Conservation (phyloP, 35 echinoderm and acorn worm genomes). For the Apostichopus parvimensis region DNA sequence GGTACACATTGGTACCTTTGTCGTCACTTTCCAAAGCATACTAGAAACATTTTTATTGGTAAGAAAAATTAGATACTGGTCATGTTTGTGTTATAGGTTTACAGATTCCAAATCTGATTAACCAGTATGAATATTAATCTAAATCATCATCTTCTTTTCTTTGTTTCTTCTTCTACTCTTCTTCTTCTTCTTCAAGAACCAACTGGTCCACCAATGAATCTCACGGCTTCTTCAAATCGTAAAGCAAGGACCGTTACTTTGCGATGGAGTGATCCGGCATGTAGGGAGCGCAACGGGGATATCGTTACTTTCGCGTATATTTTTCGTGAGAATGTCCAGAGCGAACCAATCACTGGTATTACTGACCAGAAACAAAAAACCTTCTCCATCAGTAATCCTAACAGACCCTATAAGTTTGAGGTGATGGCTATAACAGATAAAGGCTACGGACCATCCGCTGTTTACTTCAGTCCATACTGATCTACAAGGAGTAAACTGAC, state of each 20-base stretch:
- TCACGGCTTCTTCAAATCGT: not conserved
- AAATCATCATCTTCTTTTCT: too few species aligned
- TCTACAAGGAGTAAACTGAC: too few species aligned
- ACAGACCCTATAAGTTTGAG: not conserved
- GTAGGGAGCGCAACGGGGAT: not conserved
- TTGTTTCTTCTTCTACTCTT: not conserved
- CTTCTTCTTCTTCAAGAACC: not conserved
- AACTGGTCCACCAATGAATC: not conserved
- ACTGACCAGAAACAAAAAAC: not conserved
- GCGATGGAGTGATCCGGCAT: not conserved
- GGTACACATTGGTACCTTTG: too few species aligned
- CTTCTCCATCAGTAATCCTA: not conserved
- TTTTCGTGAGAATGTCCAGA: not conserved
- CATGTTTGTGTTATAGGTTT: too few species aligned
- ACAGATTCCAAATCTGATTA: too few species aligned
- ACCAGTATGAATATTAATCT: too few species aligned
- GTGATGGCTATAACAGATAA: not conserved
- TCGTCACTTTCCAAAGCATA: too few species aligned
- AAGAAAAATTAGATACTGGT: too few species aligned
- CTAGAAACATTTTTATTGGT: too few species aligned
- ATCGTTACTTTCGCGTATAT: not conserved
- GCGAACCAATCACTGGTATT: not conserved
- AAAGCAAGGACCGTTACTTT: not conserved
- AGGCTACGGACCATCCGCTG: not conserved
- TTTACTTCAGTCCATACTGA: not conserved